phyloP scores from a whole-genome alignment of 2,797 vertebrate genomes.

The Oryzias dopingdopingensis region DNA sequence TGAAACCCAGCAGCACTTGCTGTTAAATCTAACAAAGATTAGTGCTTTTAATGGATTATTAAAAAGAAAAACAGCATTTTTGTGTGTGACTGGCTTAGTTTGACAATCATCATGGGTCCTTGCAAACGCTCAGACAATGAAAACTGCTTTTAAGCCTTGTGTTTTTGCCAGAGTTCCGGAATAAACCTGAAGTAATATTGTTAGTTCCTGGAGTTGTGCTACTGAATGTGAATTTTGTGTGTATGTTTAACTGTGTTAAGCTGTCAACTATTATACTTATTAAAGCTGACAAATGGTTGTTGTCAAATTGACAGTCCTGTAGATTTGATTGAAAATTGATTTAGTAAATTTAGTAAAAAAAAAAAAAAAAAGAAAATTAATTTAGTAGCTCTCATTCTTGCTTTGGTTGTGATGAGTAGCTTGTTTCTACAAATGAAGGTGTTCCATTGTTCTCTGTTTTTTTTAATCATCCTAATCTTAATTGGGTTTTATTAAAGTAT shows the following conservation, averaged over 20 bases:
- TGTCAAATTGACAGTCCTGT: too few species aligned
- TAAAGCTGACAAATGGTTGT: too few species aligned
- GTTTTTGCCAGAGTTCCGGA: background rate
- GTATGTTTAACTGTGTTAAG: too few species aligned
- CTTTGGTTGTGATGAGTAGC: background rate
- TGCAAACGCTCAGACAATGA: background rate
- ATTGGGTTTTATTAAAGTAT: constrained; percentile 7
- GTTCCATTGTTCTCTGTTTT: background rate
- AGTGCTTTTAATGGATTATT: constrained; percentile 26
- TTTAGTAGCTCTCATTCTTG: too few species aligned
- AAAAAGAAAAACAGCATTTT: constrained; percentile 19
- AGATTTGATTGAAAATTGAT: too few species aligned
- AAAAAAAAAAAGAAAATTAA: too few species aligned
- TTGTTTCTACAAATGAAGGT: background rate
- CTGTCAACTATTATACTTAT: too few species aligned
- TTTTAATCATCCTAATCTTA: background rate
- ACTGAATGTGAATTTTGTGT: too few species aligned
- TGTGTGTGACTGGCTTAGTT: background rate
- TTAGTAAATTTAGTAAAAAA: too few species aligned
- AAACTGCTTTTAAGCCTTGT: background rate
- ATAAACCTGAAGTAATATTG: background rate
- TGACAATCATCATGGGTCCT: background rate
- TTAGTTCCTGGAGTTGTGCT: background rate
- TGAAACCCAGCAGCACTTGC: constrained; percentile 1
- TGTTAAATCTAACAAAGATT: constrained; percentile 8